Evolutionary conservation across 2,888 invertebrate genomes (phyloP), one percentile per base, ranked within the genome.

Genomic region (Calameuta pallipes): DNA sequence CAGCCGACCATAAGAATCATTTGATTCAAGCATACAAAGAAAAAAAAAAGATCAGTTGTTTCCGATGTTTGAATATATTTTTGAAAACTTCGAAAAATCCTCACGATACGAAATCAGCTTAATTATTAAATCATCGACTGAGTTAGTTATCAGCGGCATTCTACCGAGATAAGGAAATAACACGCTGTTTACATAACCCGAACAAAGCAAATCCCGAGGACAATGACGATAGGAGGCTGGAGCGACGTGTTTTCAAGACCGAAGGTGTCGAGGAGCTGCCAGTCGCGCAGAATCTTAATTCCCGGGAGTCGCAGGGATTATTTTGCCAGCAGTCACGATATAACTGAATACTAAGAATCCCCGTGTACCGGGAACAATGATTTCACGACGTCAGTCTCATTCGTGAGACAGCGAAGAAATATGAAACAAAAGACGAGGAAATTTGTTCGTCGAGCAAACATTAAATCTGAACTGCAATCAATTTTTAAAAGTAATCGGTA

Each of bases 91-190:
- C 9, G 23, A 15, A 56, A 56, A 56, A 9, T 23, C 1, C 56
- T 23, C 56, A 9, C 56, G 23, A 9, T 23, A 6, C 2, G 23
- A 56, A 23, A 56, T 2, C 6, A 23, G 2, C 1, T 56, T 56
- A 23, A 23, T 56, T 56, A 56, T 56, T 56, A 23, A 56, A 23
- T 56, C 56, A 56, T 56, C 56, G 56, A 23, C 56, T 9, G 56
- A 56, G 23, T 56, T 13, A 37, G 37, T 79, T 78, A 74, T 74
- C 80, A 79, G 81, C 77, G 80, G 78, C 83, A 83, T 83, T 82
- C 83, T 82, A 34, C 0, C 34, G 36, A 77, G 83, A 83, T 83
- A 83, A 83, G 81, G 37, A 37, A 76, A 78, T 78, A 77, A 73
- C 76, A 75, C 34, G n/a, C 23, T 74, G 36, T 74, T 74, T 69